Evolutionary conservation across 2,797 vertebrate genomes (phyloP).

Genomic region (Gobio occitaniae): DNA sequence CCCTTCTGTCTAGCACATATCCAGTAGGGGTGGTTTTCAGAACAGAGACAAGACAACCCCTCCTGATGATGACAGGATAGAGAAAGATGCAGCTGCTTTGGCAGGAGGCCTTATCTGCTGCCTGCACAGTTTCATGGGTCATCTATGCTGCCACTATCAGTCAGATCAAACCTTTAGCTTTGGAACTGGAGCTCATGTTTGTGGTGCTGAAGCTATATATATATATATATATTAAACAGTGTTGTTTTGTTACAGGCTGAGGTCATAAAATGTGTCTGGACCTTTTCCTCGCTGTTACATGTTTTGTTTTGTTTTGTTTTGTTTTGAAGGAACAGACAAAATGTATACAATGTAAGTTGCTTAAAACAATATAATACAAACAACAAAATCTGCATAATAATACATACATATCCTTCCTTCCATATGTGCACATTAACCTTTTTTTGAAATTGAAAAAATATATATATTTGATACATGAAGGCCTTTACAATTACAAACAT

Average conservation of each 20-base stretch:
- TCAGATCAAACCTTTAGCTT: background rate
- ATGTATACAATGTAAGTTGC: background rate
- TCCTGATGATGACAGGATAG: background rate
- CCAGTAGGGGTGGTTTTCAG: background rate
- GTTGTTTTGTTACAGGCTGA: background rate
- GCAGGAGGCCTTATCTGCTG: background rate
- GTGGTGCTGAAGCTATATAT: background rate
- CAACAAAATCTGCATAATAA: background rate
- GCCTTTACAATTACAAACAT: background rate
- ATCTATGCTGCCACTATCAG: background rate
- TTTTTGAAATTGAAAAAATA: too few relatives aligned
- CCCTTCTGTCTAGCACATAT: background rate
- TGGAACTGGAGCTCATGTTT: background rate
- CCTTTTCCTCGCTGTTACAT: background rate
- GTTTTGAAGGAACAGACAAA: background rate
- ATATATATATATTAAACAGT: too few relatives aligned
- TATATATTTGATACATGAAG: background rate
- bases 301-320: background rate
- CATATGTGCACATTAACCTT: background rate
- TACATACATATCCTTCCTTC: background rate
- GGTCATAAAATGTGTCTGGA: background rate
- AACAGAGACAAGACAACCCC: background rate
- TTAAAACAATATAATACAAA: conserved; percentile 2
- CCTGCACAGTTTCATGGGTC: background rate
- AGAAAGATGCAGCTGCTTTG: conserved; percentile 14